Evolutionary conservation across 2,888 invertebrate species (phyloP), one percentile per base, ranked within the genome.

Genomic region (Catocala sponsa): DNA sequence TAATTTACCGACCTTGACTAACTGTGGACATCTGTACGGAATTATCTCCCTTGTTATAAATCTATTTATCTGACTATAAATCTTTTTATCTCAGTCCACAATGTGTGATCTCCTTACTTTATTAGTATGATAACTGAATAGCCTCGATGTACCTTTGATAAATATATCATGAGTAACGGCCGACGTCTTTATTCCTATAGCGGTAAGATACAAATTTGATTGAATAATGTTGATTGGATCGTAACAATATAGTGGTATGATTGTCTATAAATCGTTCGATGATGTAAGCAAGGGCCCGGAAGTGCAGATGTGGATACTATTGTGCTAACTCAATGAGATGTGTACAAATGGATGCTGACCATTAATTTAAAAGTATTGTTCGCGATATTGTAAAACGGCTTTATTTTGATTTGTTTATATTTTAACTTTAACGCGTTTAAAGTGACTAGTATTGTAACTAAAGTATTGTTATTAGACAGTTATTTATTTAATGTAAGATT

Each of bases 231-330:
- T 38, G 11, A 12, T 6, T 42, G 33, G 6, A 12, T 38, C 10
- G 41, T 44, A 10, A 51, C n/a, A 47, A 0, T 51, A 35, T 13
- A 9, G 7, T 35, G 2, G 48, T 66, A 12, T 46, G 49, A 58
- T 55, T 52, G 9, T 38, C 57, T 54, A 74, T 79, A 79, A 80
- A 79, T 78, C 63, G 59, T 74, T 53, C 62, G 66, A 70, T 81
- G 79, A 78, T 79, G 75, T 76, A 75, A 78, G 65, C 59, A 62
- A 68, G 72, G 72, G 75, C 75, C 80, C 82, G 85, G 80, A 80
- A 80, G 80, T 79, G 79, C 83, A 84, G 82, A 85, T 85, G 85
- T 70, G 72, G 63, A 72, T 68, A 63, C 79, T 83, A 81, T 80
- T 84, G 72, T 80, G 38, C 62, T 49, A 59, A 57, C 63, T 64